Base-by-base conservation (phyloP, 2,113 vertebrate species). In the Mola mola region DNA sequence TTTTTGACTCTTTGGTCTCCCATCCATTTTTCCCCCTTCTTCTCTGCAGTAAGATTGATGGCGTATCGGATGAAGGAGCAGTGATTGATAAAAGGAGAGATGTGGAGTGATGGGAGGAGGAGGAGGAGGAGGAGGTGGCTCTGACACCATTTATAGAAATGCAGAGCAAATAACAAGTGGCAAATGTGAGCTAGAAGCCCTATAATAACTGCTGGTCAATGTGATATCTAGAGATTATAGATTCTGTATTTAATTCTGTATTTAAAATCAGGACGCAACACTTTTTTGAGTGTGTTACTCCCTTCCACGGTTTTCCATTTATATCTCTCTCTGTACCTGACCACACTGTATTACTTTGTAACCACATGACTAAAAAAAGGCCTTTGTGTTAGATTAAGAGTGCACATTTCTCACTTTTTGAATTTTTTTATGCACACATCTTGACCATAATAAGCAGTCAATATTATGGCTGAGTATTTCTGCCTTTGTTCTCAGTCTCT, bases 1-100 rank as follows among this genome's bases (percentile, higher is more conserved):
- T 5, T 40, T 4, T 7, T 17, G 2, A 16, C 46, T 58, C 20
- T 11, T 43, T 22, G 2, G 8, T 47, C 21, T 21, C 12, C 12
- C 22, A 16, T 49, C 29, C 22, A 22, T 51, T 59, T 41, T 26
- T 11, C 29, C 19, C 34, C 25, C 7, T 24, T 13, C 21, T 46
- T 33, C 44, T 48, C 34, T 48, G 33, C 4, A 12, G 50, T 21
- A n/a, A 62, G 66, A 74, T 38, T 26, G 69, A 72, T 58, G 44
- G 43, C 0, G 2, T 31, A 4, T 25, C 28, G 31, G 44, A 2
- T 28, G 43, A 59, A 1, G 36, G 43, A 48, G 21, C 34, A n/a
- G 42, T 75, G 60, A 75, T 67, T 72, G 63, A 83, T 78, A 57
- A 55, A 51, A 37, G 43, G 11, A 44, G 36, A 25, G 21, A 59